A percentile compares a stretch with the other conserved stretches of the same genome.
Evolutionary conservation across 2,113 vertebrate genomes (phyloP).

Genomic region (Pteruthius melanotis): DNA sequence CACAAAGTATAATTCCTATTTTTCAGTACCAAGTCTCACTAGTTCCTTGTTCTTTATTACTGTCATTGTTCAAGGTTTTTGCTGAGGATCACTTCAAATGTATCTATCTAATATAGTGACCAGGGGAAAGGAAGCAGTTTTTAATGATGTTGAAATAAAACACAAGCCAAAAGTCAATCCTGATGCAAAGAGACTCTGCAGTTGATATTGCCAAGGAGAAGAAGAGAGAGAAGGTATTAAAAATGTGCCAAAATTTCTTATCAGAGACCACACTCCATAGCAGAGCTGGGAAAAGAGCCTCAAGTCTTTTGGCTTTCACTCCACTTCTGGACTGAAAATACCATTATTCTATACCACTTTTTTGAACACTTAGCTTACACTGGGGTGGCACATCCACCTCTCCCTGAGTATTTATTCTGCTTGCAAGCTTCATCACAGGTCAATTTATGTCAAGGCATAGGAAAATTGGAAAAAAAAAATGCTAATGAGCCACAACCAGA

Average conservation of each 20-base stretch:
- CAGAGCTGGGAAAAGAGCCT: not conserved
- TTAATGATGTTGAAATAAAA: not conserved
- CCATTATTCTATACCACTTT: not conserved
- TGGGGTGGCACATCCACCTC: too few species aligned
- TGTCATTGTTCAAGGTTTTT: not conserved
- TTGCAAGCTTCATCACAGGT: not conserved
- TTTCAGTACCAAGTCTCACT: not conserved
- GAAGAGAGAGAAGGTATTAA: not conserved
- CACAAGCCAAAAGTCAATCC: not conserved
- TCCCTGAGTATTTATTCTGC: not conserved
- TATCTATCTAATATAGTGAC: not conserved
- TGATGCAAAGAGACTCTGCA: not conserved
- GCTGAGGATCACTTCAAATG: not conserved
- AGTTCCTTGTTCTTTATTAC: not conserved
- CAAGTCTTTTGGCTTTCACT: not conserved
- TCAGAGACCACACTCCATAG: not conserved
- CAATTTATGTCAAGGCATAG: not conserved
- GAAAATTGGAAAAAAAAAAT: not conserved
- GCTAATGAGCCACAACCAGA: not conserved
- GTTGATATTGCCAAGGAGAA: not conserved
- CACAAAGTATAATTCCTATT: not conserved
- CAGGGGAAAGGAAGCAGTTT: not conserved
- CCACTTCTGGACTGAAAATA: too few species aligned
- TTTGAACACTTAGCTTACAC: not conserved
- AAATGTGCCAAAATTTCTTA: not conserved